Evolutionary conservation across 2,888 invertebrate species (phyloP).

Genomic region (Orthosia incerta): DNA sequence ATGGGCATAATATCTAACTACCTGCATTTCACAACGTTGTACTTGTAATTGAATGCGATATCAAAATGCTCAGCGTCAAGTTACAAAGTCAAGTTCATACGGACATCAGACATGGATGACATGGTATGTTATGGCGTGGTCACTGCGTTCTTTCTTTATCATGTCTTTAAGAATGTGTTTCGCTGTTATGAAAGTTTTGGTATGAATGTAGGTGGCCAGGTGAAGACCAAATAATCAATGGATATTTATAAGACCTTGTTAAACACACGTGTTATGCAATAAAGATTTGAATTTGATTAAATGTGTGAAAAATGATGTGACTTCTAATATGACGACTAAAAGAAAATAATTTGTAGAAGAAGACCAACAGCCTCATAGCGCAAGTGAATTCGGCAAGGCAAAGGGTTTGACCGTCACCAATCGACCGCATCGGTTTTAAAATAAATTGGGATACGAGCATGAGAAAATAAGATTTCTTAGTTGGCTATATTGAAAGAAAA

Average conservation of each 20-base stretch:
- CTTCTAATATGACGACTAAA: too few relatives aligned
- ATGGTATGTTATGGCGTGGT: neutral
- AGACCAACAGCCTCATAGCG: too few relatives aligned
- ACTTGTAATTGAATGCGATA: conserved; percentile 37
- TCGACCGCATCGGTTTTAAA: neutral
- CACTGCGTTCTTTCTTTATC: conserved; percentile 4
- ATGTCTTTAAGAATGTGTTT: neutral
- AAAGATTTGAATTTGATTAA: too few relatives aligned
- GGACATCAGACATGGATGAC: conserved; percentile 1
- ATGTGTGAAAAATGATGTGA: too few relatives aligned
- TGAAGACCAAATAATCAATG: neutral
- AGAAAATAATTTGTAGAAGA: too few relatives aligned
- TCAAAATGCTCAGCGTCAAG: conserved; percentile 23
- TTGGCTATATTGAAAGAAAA: neutral
- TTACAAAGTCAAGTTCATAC: conserved; percentile 55
- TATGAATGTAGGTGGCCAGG: neutral
- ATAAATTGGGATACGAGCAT: neutral
- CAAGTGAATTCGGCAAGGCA: too few relatives aligned
- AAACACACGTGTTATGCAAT: too few relatives aligned
- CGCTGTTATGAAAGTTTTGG: neutral
- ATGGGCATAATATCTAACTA: conserved; percentile 3
- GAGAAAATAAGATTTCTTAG: neutral
- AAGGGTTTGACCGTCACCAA: too few relatives aligned
- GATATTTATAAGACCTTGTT: too few relatives aligned
- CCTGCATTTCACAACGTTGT: conserved; percentile 4